A percentile compares a stretch with the other conserved stretches of the same genome.
These are phyloP conservation scores for Drosophila littoralis DNA, from an alignment of 1,140 invertebrate species.

Conservation along the genomic window DNA sequence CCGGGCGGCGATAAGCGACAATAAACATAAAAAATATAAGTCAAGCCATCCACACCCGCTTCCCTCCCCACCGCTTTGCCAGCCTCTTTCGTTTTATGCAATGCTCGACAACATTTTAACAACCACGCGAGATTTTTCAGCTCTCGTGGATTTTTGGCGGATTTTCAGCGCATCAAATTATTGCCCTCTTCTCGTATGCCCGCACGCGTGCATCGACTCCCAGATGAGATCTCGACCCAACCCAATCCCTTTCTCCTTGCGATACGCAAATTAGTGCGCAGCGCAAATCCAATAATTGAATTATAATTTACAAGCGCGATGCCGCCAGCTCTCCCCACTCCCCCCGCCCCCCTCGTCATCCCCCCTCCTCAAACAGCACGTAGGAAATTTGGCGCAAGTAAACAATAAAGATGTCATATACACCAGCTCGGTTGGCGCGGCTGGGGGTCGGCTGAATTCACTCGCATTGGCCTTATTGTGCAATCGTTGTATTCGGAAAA, in stretches of 20 bases:
- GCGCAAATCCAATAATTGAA: slow-evolving; percentile 71
- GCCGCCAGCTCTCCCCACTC: neutral
- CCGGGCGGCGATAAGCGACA: slow-evolving; percentile 68
- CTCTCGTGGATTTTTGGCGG: slow-evolving; percentile 52
- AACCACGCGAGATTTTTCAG: slow-evolving; percentile 63
- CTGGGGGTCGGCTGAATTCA: slow-evolving; percentile 1
- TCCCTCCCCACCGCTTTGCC: neutral
- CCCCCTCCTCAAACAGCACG: too few species aligned
- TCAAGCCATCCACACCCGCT: slow-evolving; percentile 16
- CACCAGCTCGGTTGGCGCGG: slow-evolving; percentile 24
- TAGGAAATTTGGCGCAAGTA: slow-evolving; percentile 33
- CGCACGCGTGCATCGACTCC: slow-evolving; percentile 25
- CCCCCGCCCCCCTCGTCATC: neutral
- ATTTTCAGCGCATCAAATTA: slow-evolving; percentile 69
- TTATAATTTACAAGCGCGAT: slow-evolving; percentile 58
- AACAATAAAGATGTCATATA: slow-evolving; percentile 52
- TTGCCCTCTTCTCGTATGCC: slow-evolving; percentile 3
- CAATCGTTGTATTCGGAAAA: slow-evolving; percentile 27
- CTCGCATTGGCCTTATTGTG: slow-evolving; percentile 26
- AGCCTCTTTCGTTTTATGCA: slow-evolving; percentile 50
- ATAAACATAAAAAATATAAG: slow-evolving; percentile 81
- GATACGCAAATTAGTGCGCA: slow-evolving; percentile 59
- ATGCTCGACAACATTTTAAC: slow-evolving; percentile 59
- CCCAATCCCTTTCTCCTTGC: slow-evolving; percentile 12
- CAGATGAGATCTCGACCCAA: slow-evolving; percentile 4